Evolutionary conservation across 2,888 invertebrate species (phyloP).

Genomic region (Leptinotarsa tumamoca): DNA sequence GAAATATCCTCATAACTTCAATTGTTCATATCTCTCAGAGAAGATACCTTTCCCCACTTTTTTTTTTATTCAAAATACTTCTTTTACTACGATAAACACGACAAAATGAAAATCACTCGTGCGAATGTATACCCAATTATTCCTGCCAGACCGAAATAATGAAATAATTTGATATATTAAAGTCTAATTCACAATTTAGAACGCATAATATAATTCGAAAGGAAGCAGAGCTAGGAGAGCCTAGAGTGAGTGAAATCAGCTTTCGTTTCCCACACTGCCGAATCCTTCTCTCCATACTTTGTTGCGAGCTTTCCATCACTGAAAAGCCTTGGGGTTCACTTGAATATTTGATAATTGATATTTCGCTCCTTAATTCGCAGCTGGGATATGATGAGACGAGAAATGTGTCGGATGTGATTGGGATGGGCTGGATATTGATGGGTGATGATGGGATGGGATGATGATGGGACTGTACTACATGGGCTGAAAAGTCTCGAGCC

Average conservation of each 20-base stretch:
- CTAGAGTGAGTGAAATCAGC: constrained; percentile 47
- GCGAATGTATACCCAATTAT: constrained; percentile 29
- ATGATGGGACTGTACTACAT: not conserved
- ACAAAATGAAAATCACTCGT: constrained; percentile 2
- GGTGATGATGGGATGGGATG: no score
- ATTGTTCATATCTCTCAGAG: no score
- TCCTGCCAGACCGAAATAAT: constrained; percentile 42
- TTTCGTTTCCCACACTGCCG: constrained; percentile 45
- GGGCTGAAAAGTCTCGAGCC: no score
- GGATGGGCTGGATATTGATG: constrained; percentile 20
- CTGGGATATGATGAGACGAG: constrained; percentile 47
- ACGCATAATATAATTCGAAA: constrained; percentile 47
- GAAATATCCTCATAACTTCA: no score
- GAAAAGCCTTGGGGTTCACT: constrained; percentile 49
- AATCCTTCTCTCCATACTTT: constrained; percentile 35
- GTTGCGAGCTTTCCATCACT: constrained; percentile 23
- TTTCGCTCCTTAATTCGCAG: constrained; percentile 61
- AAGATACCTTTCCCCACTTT: no score
- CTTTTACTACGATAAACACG: constrained; percentile 10
- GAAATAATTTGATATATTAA: constrained; percentile 49
- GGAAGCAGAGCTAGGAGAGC: constrained; percentile 38
- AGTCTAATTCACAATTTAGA: constrained; percentile 46
- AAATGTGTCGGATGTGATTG: constrained; percentile 25
- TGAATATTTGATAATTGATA: constrained; percentile 63
- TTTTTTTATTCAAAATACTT: no score